These are phyloP conservation scores for Gasterosteus aculeatus DNA, from an alignment of 2,113 vertebrate genomes.

Conservation along the genomic window DNA sequence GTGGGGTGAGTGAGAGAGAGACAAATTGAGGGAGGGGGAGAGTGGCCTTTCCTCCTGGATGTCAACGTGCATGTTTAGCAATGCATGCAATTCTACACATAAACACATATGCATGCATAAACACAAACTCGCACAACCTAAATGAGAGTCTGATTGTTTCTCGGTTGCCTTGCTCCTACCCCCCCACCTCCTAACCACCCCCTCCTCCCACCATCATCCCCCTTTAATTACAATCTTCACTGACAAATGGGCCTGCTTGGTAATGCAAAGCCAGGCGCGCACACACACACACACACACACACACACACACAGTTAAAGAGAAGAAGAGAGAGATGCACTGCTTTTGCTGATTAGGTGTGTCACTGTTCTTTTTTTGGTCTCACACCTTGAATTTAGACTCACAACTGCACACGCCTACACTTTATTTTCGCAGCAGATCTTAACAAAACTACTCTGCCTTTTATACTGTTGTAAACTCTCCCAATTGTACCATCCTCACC, in stretches of 20 bases:
- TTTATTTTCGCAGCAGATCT: constrained; percentile 26
- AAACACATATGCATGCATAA: constrained; percentile 13
- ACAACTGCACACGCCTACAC: constrained; percentile 24
- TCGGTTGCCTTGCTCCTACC: constrained; percentile 55
- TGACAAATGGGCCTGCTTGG: constrained; percentile 69
- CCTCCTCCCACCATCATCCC: neutral
- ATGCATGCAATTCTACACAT: constrained; percentile 12
- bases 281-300: constrained; percentile 11
- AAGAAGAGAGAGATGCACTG: constrained; percentile 29
- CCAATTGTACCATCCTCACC: constrained; percentile 45
- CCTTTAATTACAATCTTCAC: constrained; percentile 71
- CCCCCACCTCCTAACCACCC: neutral
- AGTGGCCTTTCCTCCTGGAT: constrained; percentile 44
- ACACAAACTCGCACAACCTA: constrained; percentile 29
- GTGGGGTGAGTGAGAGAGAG: constrained; percentile 31
- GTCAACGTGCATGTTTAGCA: constrained; percentile 32
- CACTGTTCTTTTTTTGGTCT: constrained; percentile 33
- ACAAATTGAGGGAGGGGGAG: constrained; percentile 22
- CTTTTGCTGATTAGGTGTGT: constrained; percentile 56
- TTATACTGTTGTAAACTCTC: constrained; percentile 52
- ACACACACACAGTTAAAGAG: neutral
- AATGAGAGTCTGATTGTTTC: constrained; percentile 73
- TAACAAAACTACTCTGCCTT: constrained; percentile 50
- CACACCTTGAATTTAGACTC: constrained; percentile 20
- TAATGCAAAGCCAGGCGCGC: constrained; percentile 47